A percentile compares a stretch with the other conserved stretches of the same genome.
Conservation (phyloP, 2,113 vertebrate species). For the Malurus cyaneus region DNA sequence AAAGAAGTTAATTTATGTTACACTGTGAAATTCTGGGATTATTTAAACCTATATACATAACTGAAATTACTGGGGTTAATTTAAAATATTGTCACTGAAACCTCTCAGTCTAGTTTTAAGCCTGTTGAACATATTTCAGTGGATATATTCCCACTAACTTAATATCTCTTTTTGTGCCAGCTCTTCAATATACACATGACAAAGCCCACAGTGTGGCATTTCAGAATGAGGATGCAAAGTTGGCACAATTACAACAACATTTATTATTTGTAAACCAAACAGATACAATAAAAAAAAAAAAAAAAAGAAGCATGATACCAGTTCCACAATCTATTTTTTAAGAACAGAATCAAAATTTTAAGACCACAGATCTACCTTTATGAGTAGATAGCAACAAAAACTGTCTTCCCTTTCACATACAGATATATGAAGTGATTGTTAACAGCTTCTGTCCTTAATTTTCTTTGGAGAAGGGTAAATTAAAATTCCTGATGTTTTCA, state of each 20-base stretch:
- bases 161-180: neutral
- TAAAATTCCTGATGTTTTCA: constrained; percentile 67
- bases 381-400: neutral
- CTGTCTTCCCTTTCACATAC: neutral
- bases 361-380: constrained; percentile 37
- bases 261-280: constrained; percentile 26
- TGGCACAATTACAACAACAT: constrained; percentile 10
- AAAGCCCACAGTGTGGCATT: constrained; percentile 3
- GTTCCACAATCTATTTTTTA: neutral
- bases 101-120: neutral
- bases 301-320: neutral
- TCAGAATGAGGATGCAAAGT: neutral
- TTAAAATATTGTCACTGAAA: neutral
- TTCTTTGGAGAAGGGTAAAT: constrained; percentile 20
- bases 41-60: neutral
- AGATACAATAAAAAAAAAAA: neutral
- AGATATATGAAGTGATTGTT: constrained; percentile 35
- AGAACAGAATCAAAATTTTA: constrained; percentile 11
- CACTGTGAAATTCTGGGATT: neutral
- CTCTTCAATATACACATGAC: neutral
- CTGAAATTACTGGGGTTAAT: neutral
- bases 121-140: neutral
- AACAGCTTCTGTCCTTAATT: constrained; percentile 29
- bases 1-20: neutral
- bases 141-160: neutral